These are phyloP conservation scores for Cephonodes hylas DNA, from an alignment of 2,888 invertebrate genomes.

Conservation along the genomic window DNA sequence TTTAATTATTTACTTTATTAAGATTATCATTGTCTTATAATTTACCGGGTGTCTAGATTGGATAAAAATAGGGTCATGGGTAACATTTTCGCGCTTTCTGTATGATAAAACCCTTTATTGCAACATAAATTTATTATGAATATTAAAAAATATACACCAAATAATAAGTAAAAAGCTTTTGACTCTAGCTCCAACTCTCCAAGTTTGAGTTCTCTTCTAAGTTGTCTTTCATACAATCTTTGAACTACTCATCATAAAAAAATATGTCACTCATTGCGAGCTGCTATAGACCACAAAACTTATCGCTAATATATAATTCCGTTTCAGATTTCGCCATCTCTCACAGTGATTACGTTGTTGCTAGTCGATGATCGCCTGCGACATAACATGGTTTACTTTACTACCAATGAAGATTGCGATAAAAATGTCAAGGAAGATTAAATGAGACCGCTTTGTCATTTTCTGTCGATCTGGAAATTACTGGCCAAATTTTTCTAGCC, in stretches of 20 bases:
- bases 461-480: not conserved
- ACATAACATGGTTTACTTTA: conserved; percentile 35
- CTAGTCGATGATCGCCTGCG: conserved; percentile 43
- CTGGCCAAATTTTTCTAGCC: not conserved
- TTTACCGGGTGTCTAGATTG: too few relatives aligned
- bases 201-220: too few relatives aligned
- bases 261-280: too few relatives aligned
- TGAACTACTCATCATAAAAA: too few relatives aligned
- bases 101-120: not conserved
- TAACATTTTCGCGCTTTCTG: not conserved
- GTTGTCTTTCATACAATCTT: too few relatives aligned
- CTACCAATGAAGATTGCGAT: conserved; percentile 15
- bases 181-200: too few relatives aligned
- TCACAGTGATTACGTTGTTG: conserved; percentile 41
- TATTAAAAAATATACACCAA: too few relatives aligned
- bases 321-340: conserved; percentile 49
- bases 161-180: too few relatives aligned
- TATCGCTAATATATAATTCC: not conserved
- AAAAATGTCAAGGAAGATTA: conserved; percentile 29
- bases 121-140: too few relatives aligned
- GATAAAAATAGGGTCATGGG: not conserved
- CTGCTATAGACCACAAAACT: too few relatives aligned
- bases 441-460: not conserved
- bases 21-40: too few relatives aligned
- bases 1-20: too few relatives aligned